Conservation (phyloP, 2,113 vertebrate species). For the Coptodon bakossiorum region DNA sequence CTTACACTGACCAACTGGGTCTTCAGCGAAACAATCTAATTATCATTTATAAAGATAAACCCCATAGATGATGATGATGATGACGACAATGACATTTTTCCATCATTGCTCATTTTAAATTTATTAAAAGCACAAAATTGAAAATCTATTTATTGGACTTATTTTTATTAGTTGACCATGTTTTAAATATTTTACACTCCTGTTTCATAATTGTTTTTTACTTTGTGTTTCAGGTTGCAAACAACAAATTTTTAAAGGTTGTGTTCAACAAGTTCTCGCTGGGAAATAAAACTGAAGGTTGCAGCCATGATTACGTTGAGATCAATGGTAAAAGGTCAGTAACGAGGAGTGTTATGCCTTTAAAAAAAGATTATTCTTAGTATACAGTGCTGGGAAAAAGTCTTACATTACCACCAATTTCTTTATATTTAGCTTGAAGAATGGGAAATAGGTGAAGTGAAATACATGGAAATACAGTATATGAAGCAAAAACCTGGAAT, state of each 20-base stretch:
- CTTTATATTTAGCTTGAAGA: background rate
- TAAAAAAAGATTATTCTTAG: background rate
- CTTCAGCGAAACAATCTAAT: background rate
- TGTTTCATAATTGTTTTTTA: background rate
- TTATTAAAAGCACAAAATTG: background rate
- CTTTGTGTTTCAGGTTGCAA: background rate
- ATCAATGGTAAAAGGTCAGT: background rate
- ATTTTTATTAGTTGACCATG: accelerated
- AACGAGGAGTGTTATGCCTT: background rate
- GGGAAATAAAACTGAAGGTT: background rate
- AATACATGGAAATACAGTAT: background rate
- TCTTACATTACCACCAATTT: background rate
- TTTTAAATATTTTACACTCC: background rate
- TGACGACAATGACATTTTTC: accelerated
- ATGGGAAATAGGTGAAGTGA: background rate
- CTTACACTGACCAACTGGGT: background rate
- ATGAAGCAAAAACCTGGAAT: background rate
- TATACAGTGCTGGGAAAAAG: accelerated
- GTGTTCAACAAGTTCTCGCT: background rate
- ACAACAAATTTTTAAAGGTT: background rate
- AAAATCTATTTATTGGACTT: background rate
- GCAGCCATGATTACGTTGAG: background rate
- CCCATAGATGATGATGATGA: background rate
- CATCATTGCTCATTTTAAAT: background rate
- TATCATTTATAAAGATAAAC: background rate